Base-by-base conservation (phyloP, 2,888 invertebrate species). In the Erebia aethiops region DNA sequence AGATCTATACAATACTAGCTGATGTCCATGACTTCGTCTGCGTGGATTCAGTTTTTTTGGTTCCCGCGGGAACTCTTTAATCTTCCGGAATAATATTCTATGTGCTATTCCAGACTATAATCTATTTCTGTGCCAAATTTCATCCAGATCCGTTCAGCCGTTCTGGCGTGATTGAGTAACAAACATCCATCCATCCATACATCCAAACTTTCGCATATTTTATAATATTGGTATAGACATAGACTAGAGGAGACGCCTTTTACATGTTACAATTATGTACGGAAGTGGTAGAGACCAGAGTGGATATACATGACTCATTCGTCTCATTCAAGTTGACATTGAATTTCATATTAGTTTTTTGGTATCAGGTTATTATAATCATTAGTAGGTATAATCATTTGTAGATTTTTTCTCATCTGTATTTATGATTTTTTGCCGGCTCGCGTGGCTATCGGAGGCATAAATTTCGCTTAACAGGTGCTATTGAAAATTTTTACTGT, bases 271-370 rank as follows among this genome's bases (percentile, higher is more conserved):
- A 51, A 14, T 49, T 41, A 65, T 62, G 41, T 68, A 69, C 62
- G 73, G 73, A 71, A 73, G 66, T 68, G 64, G 63, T 61, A 51
- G 62, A 51, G 70, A 74, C 21, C 67, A 71, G 66, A 61, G 57
- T 64, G 56, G 49, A 13, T 46, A 57, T 46, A 57, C 64, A 70
- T 74, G 74, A 74, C 46, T 74, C 70, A 72, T 63, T 58, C 61
- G 21, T 49, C 56, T 67, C 67, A 67, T 67, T 66, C 66, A 58
- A 58, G 46, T 66, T 73, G 73, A 71, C 73, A 71, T 73, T 73
- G 73, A 73, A 71, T 71, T 69, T 41, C 60, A 67, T 73, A 71
- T 65, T 60, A 51, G 21, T 64, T 69, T 69, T 67, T 67, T 49
- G 7, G 21, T 26, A 51, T 67, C 58, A 16, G 41, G 62, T 67